These are phyloP conservation scores for Lytechinus pictus DNA, from an alignment of 35 echinoderm and acorn worm species.

Conservation along the genomic window DNA sequence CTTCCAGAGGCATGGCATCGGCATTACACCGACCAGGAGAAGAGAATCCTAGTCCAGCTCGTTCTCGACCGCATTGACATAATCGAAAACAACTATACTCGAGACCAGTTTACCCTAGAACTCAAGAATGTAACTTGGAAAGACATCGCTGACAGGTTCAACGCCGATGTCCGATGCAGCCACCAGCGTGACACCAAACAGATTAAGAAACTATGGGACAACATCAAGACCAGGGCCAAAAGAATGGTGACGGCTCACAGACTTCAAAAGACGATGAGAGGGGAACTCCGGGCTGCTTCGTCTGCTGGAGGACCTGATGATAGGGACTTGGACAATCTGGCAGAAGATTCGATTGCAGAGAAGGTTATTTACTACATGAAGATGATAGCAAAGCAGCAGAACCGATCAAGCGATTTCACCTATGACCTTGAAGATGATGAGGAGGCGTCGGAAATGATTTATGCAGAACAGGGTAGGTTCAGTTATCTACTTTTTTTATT, in stretches of 20 bases:
- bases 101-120: background rate
- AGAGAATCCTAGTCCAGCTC: background rate
- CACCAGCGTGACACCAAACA: background rate
- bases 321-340: background rate
- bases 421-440: background rate
- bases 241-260: slow-evolving; percentile 20
- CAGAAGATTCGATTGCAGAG: slow-evolving; percentile 37
- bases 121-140: background rate
- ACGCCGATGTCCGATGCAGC: background rate
- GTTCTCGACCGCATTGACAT: slow-evolving; percentile 4
- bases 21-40: slow-evolving; percentile 30
- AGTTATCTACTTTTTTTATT: background rate
- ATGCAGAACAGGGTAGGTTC: background rate
- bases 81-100: background rate
- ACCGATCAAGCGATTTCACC: background rate
- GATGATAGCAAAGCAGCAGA: background rate
- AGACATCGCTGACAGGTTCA: background rate
- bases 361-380: slow-evolving; percentile 37
- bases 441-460: background rate
- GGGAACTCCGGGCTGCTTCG: background rate
- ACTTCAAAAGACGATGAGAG: background rate
- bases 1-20: background rate
- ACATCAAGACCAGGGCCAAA: slow-evolving; percentile 51
- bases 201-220: slow-evolving; percentile 44
- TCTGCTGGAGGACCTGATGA: background rate